Evolutionary conservation across 2,888 invertebrate genomes (phyloP).

Genomic region (Drosophila incognita): DNA sequence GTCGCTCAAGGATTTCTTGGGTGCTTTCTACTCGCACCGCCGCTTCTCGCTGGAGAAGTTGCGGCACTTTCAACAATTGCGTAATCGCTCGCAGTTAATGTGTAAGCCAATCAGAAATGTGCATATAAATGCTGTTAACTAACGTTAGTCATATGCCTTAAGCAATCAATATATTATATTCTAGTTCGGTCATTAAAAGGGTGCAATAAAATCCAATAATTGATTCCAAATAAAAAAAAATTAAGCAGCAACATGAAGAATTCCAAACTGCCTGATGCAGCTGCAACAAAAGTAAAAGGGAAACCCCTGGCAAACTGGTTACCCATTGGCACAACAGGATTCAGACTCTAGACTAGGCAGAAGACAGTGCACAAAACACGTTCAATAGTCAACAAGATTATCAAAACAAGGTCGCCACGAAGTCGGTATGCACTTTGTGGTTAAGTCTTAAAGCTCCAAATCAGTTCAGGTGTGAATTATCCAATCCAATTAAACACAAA

Average conservation of each 20-base stretch:
- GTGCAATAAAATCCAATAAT: conserved; percentile 3
- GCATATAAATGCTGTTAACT: conserved; percentile 14
- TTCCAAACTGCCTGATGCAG: conserved; percentile 22
- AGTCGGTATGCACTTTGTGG: conserved; percentile 50
- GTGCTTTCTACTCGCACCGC: conserved; percentile 56
- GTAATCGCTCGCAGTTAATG: conserved; percentile 57
- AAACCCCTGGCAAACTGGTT: conserved; percentile 55
- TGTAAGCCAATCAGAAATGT: conserved; percentile 53
- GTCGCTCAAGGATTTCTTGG: conserved; percentile 72
- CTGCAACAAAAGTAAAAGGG: conserved; percentile 24
- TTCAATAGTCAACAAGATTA: conserved; percentile 41
- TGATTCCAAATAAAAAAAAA: not conserved
- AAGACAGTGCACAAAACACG: conserved; percentile 37
- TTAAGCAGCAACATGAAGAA: conserved; percentile 5
- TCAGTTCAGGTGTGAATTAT: conserved; percentile 26
- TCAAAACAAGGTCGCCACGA: conserved; percentile 44
- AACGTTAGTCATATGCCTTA: conserved; percentile 3
- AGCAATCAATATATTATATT: not conserved
- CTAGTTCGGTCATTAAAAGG: conserved; percentile 18
- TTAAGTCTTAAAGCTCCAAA: conserved; percentile 15
- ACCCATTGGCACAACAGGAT: conserved; percentile 31
- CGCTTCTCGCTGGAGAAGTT: conserved; percentile 68
- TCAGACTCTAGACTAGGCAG: conserved; percentile 11
- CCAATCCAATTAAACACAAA: not conserved
- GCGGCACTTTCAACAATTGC: conserved; percentile 54